Base-by-base conservation (phyloP, 2,113 vertebrate species). In the Meleagris gallopavo region DNA sequence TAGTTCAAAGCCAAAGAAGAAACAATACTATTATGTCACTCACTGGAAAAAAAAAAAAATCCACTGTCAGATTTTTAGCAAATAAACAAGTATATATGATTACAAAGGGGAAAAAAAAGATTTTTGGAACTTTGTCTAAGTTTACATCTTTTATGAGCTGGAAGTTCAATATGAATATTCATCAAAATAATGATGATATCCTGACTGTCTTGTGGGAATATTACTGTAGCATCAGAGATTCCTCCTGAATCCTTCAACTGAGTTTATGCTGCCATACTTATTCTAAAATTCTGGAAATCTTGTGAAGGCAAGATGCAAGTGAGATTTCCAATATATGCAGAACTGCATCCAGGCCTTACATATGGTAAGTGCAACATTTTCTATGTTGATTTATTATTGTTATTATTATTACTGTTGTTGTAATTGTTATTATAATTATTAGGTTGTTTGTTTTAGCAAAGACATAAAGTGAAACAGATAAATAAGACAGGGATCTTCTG, bases 291-390 rank as follows among this genome's bases (percentile, higher is more conserved):
- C 30, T 75, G 14, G 4, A 83, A 55, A n/a, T n/a, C 24, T 61
- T 78, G 15, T 57, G 43, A 83, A 61, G 41, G 22, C 13, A 54
- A 69, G 38, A 41, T 3, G 57, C 54, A 79, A n/a, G 7, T 32
- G 24, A 52, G 13, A 30, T 83, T 66, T 77, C n/a, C 13, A 9
- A 12, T 45, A 5, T 55, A 52, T 34, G 60, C 65, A 67, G 78
- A 38, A 38, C 64, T 72, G 2, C n/a, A 66, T 36, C 8, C n/a
- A 57, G 48, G 57, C 3, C 7, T 4, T 61, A 3, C 1, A 0
- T 34, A 40, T 13, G 10, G 12, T 67, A 92, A 65, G 6, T 18
- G 8, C 8, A 89, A 50, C 8, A 7, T 69, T 78, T 80, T 52
- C 29, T 65, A 10, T 48, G 70, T 4, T 29, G 7, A 24, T 50